Percentiles rank a stretch among this genome's conserved stretches.
phyloP scores from a whole-genome alignment of 2,113 vertebrate species.

The Spermophilus dauricus region DNA sequence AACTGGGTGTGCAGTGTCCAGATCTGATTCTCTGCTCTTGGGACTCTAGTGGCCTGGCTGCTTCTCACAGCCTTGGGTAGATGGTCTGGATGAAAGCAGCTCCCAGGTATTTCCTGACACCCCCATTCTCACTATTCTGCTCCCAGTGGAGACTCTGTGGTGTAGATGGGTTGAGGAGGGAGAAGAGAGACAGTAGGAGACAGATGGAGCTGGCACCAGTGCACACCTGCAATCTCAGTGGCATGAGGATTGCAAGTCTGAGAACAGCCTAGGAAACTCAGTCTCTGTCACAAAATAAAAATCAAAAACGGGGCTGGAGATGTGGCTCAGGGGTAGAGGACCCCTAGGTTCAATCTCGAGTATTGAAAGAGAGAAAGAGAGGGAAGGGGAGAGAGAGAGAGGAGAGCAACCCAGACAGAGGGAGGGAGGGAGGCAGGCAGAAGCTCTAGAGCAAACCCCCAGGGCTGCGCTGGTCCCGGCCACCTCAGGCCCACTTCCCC shows the following conservation, averaged over 20 bases:
- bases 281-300: no score
- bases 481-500: not conserved
- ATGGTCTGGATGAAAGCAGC: not conserved
- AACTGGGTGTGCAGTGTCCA: not conserved
- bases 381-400: not conserved
- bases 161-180: not conserved
- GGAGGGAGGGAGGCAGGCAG: conserved; percentile 1
- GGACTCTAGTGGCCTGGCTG: not conserved
- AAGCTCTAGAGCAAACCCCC: conserved; percentile 59
- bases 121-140: not conserved
- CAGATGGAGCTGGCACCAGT: no score
- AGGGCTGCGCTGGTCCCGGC: not conserved
- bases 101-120: not conserved
- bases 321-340: no score
- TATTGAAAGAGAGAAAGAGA: not conserved
- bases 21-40: not conserved
- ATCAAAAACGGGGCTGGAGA: no score
- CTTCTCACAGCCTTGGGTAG: not conserved
- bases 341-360: no score
- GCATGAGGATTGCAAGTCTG: no score
- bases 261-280: no score
- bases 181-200: not conserved
- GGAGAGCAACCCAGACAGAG: not conserved
- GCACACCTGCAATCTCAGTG: no score
- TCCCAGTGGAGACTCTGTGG: not conserved